Evolutionary conservation across 2,797 vertebrate species (phyloP), one percentile per base, ranked within the genome.

Genomic region (Limosa lapponica): DNA sequence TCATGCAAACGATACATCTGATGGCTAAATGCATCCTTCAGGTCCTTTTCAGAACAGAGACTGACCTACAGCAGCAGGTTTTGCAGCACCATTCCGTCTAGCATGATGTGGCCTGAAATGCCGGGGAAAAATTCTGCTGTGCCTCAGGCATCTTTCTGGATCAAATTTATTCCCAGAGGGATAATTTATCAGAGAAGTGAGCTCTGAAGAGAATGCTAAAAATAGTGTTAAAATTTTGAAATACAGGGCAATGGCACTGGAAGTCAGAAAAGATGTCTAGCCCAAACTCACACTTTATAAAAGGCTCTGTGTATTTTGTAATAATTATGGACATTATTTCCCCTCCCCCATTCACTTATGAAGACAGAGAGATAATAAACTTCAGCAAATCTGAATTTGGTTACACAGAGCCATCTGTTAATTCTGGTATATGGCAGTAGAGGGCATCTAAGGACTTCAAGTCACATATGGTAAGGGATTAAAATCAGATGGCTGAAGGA

Each of bases 401-500:
- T 94, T 96, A 91, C 77, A 64, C 24, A 22, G 27, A 83, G 55
- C 77, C 94, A 94, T 95, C 94, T 96, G 94, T 90, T 93, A 96
- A 91, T 96, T 91, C 94, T 95, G 51, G 59, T 91, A 28, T 58
- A 81, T 19, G 70, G 91, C 96, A 93, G 95, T 77, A 96, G 96
- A 95, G 96, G 95, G 95, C 94, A 95, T 96, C 95, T 97, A 90
- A 97, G 96, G 93, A 96, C 92, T 96, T 96, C 66, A 27, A 95
- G 93, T 94, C 86, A 58, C 93, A 91, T 82, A 89, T 66, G 88
- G 94, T 51, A 36, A 74, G 66, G 90, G 90, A 90, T 92, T 95
- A 91, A 84, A 90, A 94, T 95, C 95, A 93, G 80, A 93, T 64
- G 88, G 94, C 73, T 89, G 43, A 81, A 70, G 55, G 43, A 95